Evolutionary conservation across 2,888 invertebrate species (phyloP).

Genomic region (Epirrhoe alternata): DNA sequence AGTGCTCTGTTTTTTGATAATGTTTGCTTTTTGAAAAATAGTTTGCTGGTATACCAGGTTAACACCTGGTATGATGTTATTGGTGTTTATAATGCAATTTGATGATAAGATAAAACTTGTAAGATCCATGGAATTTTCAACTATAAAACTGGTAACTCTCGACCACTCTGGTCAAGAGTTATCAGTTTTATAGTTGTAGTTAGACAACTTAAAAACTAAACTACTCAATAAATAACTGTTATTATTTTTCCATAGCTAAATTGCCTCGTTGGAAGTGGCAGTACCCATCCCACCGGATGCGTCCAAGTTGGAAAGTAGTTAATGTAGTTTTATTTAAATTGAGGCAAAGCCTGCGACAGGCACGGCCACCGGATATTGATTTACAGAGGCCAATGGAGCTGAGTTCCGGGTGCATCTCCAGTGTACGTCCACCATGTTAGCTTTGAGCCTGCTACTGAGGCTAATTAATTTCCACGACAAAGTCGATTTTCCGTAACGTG

Average conservation of each 20-base stretch:
- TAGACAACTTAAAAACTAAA: not conserved
- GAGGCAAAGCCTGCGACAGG: constrained; percentile 54
- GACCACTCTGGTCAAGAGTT: not conserved
- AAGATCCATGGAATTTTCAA: too few species aligned
- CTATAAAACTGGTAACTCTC: not conserved
- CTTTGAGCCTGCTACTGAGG: constrained; percentile 63
- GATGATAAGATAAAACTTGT: not conserved
- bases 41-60: not conserved
- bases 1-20: not conserved
- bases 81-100: not conserved
- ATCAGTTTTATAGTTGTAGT: too few species aligned
- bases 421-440: constrained; percentile 56
- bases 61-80: not conserved
- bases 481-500: constrained; percentile 42
- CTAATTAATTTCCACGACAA: constrained; percentile 68
- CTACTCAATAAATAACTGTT: not conserved
- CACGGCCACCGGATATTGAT: constrained; percentile 80
- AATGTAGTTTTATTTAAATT: constrained; percentile 54
- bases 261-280: constrained; percentile 12
- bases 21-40: not conserved
- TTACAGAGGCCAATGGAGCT: constrained; percentile 70
- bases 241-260: constrained; percentile 5
- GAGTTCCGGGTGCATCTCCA: constrained; percentile 56
- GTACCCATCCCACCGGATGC: constrained; percentile 28
- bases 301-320: constrained; percentile 56